Evolutionary conservation across 2,888 invertebrate species (phyloP), one percentile per base, ranked within the genome.

Genomic region (Dicroscelio sp.): DNA sequence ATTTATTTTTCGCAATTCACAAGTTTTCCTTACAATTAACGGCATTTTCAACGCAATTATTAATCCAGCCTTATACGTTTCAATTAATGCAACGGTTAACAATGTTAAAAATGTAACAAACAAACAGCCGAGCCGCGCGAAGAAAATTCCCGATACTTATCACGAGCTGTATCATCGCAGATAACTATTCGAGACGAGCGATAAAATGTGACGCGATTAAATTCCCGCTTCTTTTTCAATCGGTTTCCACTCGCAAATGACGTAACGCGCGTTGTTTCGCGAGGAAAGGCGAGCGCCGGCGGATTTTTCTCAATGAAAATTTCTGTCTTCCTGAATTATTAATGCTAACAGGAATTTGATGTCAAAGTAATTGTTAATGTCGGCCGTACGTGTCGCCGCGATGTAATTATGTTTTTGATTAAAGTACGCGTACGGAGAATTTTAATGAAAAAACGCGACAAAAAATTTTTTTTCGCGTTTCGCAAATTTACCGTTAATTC

Each of bases 391-490:
- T 85, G 88, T 80, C 67, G 73, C 30, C 48, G 38, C 20, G 65
- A 65, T 43, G 84, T 85, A 88, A 88, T 88, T 85, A 88, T 67
- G 79, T 58, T 88, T 79, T 80, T 85, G 79, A 73, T 88, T 85
- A 65, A 88, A 88, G 58, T 67, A 73, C 63, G 79, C 55, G 79
- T 52, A 31, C 27, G 80, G 35, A 55, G 86, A 55, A 86, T 78
- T 67, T 75, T 38, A 87, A 80, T 87, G 65, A 25, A n/a, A 30
- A 73, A 48, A 27, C n/a, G n/a, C n/a, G n/a, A n/a, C n/a, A n/a
- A n/a, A n/a, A n/a, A n/a, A n/a, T n/a, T n/a, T n/a, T n/a, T n/a
- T 75, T 80, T 73, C 69, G 58, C 80, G 52, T 67, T 80, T 87
- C 67, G 55, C 33, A 60, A 43, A 55, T 80, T 67, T 80, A 82